A percentile compares a stretch with the other conserved stretches of the same genome.
Evolutionary conservation across 2,888 invertebrate genomes (phyloP).

Genomic region (Monopis laevigella): DNA sequence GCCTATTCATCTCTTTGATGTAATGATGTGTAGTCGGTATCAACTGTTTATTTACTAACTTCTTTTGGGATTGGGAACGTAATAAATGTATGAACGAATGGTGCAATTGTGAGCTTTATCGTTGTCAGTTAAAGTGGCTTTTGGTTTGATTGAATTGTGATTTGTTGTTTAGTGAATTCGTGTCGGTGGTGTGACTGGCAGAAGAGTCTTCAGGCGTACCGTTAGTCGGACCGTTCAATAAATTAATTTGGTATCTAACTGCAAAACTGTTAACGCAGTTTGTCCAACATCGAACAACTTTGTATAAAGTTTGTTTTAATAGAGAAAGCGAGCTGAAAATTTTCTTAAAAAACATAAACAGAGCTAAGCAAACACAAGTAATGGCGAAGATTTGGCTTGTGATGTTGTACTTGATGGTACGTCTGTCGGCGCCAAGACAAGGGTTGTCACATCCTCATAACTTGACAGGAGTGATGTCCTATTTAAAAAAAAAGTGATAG

Average conservation of each 20-base stretch:
- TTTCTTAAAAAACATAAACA: background rate
- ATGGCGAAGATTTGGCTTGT: background rate
- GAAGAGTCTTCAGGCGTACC: constrained; percentile 56
- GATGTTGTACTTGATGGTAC: background rate
- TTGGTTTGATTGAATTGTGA: background rate
- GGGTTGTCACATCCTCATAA: background rate
- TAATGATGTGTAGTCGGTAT: constrained; percentile 60
- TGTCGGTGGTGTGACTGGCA: constrained; percentile 42
- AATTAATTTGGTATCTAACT: constrained; percentile 44
- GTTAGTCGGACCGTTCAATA: constrained; percentile 53
- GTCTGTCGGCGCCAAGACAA: background rate
- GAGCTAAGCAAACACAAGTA: background rate
- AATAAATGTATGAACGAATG: constrained; percentile 20
- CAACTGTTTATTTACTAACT: constrained; percentile 61
- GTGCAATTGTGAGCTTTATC: background rate
- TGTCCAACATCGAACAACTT: background rate
- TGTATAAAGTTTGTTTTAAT: background rate
- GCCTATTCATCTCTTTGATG: constrained; percentile 49
- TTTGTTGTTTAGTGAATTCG: too few species aligned
- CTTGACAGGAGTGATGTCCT: background rate
- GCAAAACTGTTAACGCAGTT: background rate
- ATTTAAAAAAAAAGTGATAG: background rate
- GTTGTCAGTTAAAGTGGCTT: background rate
- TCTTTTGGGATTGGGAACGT: constrained; percentile 26
- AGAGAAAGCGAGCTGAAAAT: background rate